Conservation (phyloP, 1,140 invertebrate species). For the Drosophila burlai region DNA sequence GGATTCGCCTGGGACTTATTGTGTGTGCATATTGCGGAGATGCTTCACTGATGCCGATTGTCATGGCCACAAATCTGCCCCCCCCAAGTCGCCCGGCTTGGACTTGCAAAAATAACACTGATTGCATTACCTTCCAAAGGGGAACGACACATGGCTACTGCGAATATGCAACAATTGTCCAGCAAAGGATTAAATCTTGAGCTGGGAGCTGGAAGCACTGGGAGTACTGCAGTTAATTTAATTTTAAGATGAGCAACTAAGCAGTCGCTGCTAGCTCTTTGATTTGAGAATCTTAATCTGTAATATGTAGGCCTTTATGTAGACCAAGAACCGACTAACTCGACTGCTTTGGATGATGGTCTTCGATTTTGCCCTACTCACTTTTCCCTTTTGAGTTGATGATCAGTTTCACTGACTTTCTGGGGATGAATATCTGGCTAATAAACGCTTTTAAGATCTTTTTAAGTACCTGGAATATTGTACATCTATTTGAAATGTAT, state of each 20-base stretch:
- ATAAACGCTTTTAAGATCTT: background rate
- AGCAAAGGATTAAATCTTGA: background rate
- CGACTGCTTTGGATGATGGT: background rate
- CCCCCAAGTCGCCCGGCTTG: background rate
- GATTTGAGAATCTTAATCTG: background rate
- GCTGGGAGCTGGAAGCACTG: too few species aligned
- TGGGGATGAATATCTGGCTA: background rate
- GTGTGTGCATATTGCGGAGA: slow-evolving; percentile 32
- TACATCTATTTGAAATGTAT: background rate
- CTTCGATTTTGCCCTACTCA: background rate
- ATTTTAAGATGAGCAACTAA: background rate
- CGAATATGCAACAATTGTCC: slow-evolving; percentile 1
- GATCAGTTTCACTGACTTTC: background rate
- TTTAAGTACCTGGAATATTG: too few species aligned
- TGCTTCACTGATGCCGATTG: slow-evolving; percentile 15
- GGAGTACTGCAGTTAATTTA: background rate
- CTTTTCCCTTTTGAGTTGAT: background rate
- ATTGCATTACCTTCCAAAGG: slow-evolving; percentile 1
- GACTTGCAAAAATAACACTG: slow-evolving; percentile 4
- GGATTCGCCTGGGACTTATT: slow-evolving; percentile 32
- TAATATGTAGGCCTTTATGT: background rate
- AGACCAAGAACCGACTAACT: background rate
- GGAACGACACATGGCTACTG: background rate
- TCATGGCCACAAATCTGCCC: slow-evolving; percentile 25
- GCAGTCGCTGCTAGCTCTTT: background rate